Percentiles rank a stretch among this genome's conserved stretches.
Evolutionary conservation across 2,113 vertebrate genomes (phyloP).

Genomic region (Lycocorax pyrrhopterus): DNA sequence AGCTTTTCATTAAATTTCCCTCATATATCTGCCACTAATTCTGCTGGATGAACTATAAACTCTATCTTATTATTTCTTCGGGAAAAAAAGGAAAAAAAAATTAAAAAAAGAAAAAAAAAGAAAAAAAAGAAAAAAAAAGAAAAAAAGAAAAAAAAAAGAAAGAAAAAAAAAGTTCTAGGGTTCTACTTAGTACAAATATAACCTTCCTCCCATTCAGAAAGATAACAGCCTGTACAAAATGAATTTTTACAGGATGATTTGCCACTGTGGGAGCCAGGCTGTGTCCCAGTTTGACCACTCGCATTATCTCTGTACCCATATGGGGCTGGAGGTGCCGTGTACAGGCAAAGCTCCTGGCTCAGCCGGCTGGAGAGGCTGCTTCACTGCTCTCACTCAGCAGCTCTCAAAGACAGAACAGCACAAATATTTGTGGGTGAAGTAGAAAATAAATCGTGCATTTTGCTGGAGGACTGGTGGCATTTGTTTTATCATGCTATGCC

Average conservation of each 20-base stretch:
- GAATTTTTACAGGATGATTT: background rate
- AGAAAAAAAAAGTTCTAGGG: fast-evolving
- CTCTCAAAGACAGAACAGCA: background rate
- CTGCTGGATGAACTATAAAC: background rate
- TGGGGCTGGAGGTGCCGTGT: fast-evolving
- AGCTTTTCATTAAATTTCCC: background rate
- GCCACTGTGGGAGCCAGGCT: background rate
- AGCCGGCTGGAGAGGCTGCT: background rate
- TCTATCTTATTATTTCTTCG: background rate
- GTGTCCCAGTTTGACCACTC: background rate
- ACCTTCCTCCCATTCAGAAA: background rate
- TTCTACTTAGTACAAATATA: background rate
- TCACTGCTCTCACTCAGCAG: background rate
- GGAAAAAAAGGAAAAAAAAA: background rate
- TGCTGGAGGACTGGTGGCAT: background rate
- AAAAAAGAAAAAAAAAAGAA: background rate
- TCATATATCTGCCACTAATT: background rate
- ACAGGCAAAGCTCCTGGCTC: background rate
- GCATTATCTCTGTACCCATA: background rate
- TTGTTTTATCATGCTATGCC: conserved; percentile 23
- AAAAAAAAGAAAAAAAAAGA: no score
- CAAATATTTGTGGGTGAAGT: background rate
- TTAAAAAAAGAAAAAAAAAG: no score
- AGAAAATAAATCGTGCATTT: background rate
- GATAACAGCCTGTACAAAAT: background rate